Percentiles rank a stretch among this genome's conserved stretches.
phyloP scores from a whole-genome alignment of 2,888 invertebrate species.

The Tipula lateralis region DNA sequence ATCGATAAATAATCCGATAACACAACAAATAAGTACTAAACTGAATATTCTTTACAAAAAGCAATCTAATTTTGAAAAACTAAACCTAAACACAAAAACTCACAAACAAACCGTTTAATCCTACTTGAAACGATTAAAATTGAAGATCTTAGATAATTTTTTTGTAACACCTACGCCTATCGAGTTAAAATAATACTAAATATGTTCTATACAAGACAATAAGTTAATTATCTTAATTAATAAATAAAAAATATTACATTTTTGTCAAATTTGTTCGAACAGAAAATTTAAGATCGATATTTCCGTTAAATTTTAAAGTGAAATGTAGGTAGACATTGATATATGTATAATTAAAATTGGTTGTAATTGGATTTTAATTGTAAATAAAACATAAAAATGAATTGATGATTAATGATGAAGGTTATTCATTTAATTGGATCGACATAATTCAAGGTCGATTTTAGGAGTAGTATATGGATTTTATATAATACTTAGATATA shows the following conservation, averaged over 20 bases:
- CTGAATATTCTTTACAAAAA: neutral
- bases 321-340: neutral
- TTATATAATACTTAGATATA: neutral
- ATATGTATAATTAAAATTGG: neutral
- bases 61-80: neutral
- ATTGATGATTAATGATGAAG: neutral
- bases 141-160: neutral
- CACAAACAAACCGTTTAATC: neutral
- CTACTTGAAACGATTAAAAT: slow-evolving; percentile 4
- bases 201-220: neutral
- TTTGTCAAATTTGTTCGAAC: neutral
- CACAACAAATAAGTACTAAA: neutral
- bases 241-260: neutral
- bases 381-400: neutral
- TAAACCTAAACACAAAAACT: neutral
- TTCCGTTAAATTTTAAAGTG: slow-evolving; percentile 9
- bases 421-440: neutral
- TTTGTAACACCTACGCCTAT: neutral
- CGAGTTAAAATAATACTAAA: neutral
- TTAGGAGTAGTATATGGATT: neutral
- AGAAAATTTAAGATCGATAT: neutral
- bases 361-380: neutral
- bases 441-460: neutral
- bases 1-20: neutral
- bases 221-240: slow-evolving; percentile 15